phyloP scores from a whole-genome alignment of 2,888 invertebrate genomes.

The Harpalus rubripes region DNA sequence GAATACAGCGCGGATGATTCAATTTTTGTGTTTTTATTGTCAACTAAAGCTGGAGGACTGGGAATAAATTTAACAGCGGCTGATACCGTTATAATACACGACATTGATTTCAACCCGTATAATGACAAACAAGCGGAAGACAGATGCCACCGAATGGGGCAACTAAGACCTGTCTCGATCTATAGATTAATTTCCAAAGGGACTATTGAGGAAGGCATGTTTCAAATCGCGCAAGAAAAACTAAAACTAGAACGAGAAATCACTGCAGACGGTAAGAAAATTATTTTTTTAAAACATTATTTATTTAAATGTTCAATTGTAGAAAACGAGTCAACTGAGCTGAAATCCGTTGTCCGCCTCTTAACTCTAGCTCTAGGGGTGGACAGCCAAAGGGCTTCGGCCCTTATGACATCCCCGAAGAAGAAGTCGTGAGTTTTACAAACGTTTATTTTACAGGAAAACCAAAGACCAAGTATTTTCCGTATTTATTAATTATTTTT shows the following conservation, averaged over 20 bases:
- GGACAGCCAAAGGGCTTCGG: conserved; percentile 73
- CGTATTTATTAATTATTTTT: conserved; percentile 51
- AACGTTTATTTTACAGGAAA: conserved; percentile 8
- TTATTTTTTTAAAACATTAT: not conserved
- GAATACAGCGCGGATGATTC: conserved; percentile 88
- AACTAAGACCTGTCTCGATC: conserved; percentile 90
- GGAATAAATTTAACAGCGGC: conserved; percentile 97
- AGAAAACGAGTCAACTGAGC: conserved; percentile 87
- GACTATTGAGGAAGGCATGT: conserved; percentile 96
- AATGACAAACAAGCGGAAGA: conserved; percentile 99
- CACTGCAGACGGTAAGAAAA: conserved; percentile 78
- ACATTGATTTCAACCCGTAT: conserved; percentile 98
- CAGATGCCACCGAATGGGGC: conserved; percentile 88
- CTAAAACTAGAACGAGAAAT: conserved; percentile 94
- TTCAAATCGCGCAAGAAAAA: conserved; percentile 93
- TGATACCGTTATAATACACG: conserved; percentile 97
- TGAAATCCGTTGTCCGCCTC: conserved; percentile 88
- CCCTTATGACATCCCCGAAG: conserved; percentile 74
- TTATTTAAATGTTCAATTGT: conserved; percentile 68
- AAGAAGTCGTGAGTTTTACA: conserved; percentile 69
- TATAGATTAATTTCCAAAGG: conserved; percentile 90
- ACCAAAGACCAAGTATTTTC: conserved; percentile 60
- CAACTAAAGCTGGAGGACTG: conserved; percentile 96
- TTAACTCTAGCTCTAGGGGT: conserved; percentile 89
- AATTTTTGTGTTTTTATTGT: conserved; percentile 94